A percentile compares a stretch with the other conserved stretches of the same genome.
Evolutionary conservation across 1,140 invertebrate genomes (phyloP).

Genomic region (Polypedilum vanderplanki): DNA sequence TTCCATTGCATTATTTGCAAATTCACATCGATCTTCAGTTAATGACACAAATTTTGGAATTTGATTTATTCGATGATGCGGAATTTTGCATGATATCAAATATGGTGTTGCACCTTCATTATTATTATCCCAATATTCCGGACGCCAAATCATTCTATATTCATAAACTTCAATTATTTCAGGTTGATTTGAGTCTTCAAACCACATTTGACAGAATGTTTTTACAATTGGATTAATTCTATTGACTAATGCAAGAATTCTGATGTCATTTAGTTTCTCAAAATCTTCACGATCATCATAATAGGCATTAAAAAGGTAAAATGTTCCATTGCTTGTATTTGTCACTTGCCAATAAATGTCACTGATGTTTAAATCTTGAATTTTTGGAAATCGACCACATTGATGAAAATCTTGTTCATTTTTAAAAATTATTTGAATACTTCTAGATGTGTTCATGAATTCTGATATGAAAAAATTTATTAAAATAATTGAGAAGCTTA

Average conservation of each 20-base stretch:
- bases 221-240: background rate
- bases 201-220: conserved; percentile 22
- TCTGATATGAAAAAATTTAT: no score
- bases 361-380: background rate
- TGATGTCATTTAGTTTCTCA: background rate
- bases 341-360: conserved; percentile 21
- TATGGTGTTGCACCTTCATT: background rate
- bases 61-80: background rate
- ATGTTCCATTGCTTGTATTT: conserved; percentile 27
- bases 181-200: background rate
- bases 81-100: background rate
- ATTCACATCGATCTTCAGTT: background rate
- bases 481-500: no score
- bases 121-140: background rate
- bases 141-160: conserved; percentile 13
- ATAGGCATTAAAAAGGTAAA: background rate
- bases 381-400: background rate
- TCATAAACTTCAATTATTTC: background rate
- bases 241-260: conserved; percentile 3
- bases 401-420: no score
- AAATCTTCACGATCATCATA: background rate
- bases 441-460: no score
- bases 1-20: conserved; percentile 28
- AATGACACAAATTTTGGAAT: conserved; percentile 21
- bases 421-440: no score